Conservation (phyloP, 2,113 vertebrate species). For the Eudyptes chrysolophus region DNA sequence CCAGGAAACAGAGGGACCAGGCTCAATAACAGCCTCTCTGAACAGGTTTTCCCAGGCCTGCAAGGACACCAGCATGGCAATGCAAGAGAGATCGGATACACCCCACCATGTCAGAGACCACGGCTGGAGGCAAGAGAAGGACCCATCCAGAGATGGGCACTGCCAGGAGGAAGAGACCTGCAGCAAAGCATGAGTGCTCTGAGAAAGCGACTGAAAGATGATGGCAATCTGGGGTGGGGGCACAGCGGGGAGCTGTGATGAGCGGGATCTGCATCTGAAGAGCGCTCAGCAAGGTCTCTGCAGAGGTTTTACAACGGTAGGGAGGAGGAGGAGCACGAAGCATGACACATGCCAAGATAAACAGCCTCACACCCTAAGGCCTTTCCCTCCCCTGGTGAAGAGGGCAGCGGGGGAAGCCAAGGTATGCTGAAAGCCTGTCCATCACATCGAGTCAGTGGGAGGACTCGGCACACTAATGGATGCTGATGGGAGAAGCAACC, state of each 20-base stretch:
- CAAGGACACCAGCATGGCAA: neutral
- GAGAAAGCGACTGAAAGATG: neutral
- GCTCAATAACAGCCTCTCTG: neutral
- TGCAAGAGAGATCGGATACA: fast-evolving
- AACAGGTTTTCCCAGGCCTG: no score
- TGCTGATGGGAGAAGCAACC: neutral
- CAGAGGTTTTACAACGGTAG: neutral
- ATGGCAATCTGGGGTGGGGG: neutral
- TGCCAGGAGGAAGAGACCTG: neutral
- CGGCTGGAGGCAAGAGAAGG: fast-evolving
- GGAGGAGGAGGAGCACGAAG: neutral
- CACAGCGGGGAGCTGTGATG: fast-evolving
- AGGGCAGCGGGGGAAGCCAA: neutral
- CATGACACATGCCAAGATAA: neutral
- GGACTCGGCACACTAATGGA: neutral
- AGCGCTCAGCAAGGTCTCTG: neutral
- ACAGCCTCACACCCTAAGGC: neutral
- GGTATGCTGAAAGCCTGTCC: neutral
- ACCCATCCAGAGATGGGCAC: fast-evolving
- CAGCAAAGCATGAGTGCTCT: neutral
- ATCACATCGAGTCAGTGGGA: neutral
- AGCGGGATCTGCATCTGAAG: neutral
- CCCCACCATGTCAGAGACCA: neutral
- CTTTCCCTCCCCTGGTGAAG: neutral
- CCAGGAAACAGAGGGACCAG: neutral